Evolutionary conservation across 2,113 vertebrate genomes (phyloP).

Genomic region (Albula glossodonta): DNA sequence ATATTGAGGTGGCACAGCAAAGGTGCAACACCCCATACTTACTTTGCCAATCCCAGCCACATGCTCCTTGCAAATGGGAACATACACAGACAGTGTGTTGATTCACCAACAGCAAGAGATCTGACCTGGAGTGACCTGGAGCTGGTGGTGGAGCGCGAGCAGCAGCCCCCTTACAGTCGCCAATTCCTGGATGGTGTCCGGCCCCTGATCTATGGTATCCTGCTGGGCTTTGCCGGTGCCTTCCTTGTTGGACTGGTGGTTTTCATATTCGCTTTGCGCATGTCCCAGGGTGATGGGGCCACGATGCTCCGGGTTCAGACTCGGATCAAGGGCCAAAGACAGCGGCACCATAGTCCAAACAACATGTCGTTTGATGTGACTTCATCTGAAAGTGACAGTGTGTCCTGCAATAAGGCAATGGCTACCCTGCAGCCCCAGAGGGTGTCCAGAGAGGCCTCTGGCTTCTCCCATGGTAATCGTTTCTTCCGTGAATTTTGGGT

Average conservation of each 20-base stretch:
- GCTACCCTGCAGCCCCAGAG: neutral
- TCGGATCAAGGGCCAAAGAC: neutral
- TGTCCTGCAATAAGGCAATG: too few species aligned
- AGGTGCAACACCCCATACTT: too few species aligned
- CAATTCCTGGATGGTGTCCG: slow-evolving; percentile 57
- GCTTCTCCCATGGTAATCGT: neutral
- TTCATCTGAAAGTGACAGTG: neutral
- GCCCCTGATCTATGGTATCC: slow-evolving; percentile 68
- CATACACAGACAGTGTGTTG: neutral
- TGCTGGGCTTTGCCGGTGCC: slow-evolving; percentile 70
- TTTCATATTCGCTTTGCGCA: slow-evolving; percentile 39
- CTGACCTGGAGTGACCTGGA: slow-evolving; percentile 62
- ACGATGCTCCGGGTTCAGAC: neutral
- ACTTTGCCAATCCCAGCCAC: too few species aligned
- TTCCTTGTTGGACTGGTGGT: slow-evolving; percentile 29
- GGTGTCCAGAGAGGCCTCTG: neutral
- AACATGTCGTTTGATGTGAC: neutral
- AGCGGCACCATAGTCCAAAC: neutral
- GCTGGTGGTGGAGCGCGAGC: slow-evolving; percentile 65
- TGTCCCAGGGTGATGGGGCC: slow-evolving; percentile 23
- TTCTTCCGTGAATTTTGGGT: neutral
- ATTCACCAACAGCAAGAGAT: slow-evolving; percentile 47
- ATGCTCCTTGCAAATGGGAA: too few species aligned
- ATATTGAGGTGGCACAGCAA: too few species aligned
- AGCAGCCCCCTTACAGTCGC: slow-evolving; percentile 52